Percentiles rank a stretch among this genome's conserved stretches.
Conservation (phyloP, 2,113 vertebrate genomes). For the Microcebus lehilahytsara region DNA sequence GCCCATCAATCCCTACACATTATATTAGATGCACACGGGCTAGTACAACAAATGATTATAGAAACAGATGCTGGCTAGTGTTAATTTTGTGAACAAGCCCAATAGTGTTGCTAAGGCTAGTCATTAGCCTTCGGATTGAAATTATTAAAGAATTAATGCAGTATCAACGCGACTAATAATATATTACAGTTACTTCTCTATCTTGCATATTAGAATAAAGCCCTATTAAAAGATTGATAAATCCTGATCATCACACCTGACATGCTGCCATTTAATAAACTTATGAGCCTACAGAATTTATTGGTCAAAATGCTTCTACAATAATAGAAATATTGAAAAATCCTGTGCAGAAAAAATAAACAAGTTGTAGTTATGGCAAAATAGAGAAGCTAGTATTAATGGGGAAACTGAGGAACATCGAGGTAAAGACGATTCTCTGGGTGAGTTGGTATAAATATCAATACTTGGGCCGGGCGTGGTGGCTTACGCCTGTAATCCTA, state of each 20-base stretch:
- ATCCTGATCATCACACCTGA: background rate
- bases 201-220: background rate
- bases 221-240: background rate
- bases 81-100: background rate
- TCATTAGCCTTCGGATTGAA: background rate
- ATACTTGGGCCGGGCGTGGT: background rate
- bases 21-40: background rate
- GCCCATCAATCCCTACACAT: background rate
- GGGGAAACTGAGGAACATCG: background rate
- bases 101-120: background rate
- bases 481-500: too few species aligned
- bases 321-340: slow-evolving; percentile 21
- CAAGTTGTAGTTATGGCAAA: background rate
- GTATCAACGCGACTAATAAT: background rate
- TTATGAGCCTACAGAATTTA: background rate
- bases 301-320: background rate
- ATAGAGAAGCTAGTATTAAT: background rate
- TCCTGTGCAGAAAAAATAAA: background rate
- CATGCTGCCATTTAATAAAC: slow-evolving; percentile 6
- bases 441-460: background rate
- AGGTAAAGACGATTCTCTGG: background rate
- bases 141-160: background rate
- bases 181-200: background rate
- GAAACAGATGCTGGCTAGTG: background rate
- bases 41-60: background rate